Evolutionary conservation across 2,888 invertebrate genomes (phyloP), one percentile per base, ranked within the genome.

Genomic region (Iselma pallidipennis): DNA sequence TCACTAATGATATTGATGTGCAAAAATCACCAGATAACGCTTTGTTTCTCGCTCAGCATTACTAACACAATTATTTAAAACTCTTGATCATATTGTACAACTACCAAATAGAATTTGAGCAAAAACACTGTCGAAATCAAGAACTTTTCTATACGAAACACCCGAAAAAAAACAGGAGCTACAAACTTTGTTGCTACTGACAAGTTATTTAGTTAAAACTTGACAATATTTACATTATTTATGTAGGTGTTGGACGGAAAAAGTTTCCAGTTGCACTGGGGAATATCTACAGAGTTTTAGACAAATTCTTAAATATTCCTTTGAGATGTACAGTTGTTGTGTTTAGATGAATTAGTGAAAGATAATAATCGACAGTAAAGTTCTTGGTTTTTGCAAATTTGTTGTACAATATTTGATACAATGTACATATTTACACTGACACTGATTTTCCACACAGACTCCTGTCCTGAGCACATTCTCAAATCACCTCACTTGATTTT

Each of bases 401-500:
- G 64, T 60, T 60, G 63, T 63, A 45, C 63, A 63, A 57, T 55
- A 54, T 45, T 57, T 12, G 65, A 67, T 10, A 79, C 78, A 79
- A 78, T 75, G 75, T 74, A 79, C 74, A 76, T 76, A 76, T 69
- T 66, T 66, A 78, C 80, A 80, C 80, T 79, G 71, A 79, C 79
- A 80, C 79, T 74, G 72, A 74, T 79, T 80, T 79, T 77, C 77
- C 79, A 80, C 81, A 80, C 81, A 80, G 81, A 80, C 80, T 78
- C 81, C 81, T 69, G 81, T 80, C 74, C 78, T 82, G 75, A 82
- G 81, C 81, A 82, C 81, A 76, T 82, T 82, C 78, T 80, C 81
- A 80, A 81, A 82, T 74, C 77, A 80, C 76, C 80, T 81, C 78
- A 81, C 81, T 79, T 82, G 81, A 82, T 81, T 81, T 78, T 81